Evolutionary conservation across 2,113 vertebrate species (phyloP).

Genomic region (Lophochroa leadbeateri): DNA sequence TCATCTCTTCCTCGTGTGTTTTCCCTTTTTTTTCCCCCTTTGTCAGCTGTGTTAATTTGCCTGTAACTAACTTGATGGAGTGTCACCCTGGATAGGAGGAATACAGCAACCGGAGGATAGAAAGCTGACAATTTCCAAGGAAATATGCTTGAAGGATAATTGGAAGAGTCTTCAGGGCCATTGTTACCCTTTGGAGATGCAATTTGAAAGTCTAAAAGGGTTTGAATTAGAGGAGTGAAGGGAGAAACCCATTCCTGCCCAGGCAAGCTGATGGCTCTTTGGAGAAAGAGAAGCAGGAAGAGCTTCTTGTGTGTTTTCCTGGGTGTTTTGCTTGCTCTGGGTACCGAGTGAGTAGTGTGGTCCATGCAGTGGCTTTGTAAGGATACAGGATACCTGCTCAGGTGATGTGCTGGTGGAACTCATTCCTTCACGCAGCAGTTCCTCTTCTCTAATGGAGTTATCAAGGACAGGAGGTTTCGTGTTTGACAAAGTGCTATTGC

Average conservation of each 20-base stretch:
- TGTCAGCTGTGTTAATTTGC: not conserved
- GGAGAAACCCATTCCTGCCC: not conserved
- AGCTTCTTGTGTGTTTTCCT: not conserved
- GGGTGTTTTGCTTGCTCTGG: not conserved
- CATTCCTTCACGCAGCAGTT: rapidly evolving
- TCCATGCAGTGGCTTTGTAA: not conserved
- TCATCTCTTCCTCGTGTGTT: not conserved
- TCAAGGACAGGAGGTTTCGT: rapidly evolving
- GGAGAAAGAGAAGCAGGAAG: not conserved
- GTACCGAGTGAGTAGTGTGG: not conserved
- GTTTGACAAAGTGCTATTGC: not conserved
- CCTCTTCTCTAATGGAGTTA: not conserved
- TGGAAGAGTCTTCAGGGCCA: not conserved
- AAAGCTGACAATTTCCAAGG: not conserved
- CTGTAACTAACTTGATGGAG: not conserved
- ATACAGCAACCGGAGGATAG: not conserved
- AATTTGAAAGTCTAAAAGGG: not conserved
- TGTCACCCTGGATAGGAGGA: not conserved
- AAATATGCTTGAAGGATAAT: not conserved
- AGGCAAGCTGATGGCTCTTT: not conserved
- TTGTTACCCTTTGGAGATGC: not conserved
- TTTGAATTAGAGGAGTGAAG: not conserved
- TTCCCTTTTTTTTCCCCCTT: not conserved
- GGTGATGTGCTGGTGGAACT: not conserved
- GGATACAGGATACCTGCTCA: not conserved